These are phyloP conservation scores for Meteorus sp. DNA, from an alignment of 1,140 invertebrate genomes.

Conservation along the genomic window DNA sequence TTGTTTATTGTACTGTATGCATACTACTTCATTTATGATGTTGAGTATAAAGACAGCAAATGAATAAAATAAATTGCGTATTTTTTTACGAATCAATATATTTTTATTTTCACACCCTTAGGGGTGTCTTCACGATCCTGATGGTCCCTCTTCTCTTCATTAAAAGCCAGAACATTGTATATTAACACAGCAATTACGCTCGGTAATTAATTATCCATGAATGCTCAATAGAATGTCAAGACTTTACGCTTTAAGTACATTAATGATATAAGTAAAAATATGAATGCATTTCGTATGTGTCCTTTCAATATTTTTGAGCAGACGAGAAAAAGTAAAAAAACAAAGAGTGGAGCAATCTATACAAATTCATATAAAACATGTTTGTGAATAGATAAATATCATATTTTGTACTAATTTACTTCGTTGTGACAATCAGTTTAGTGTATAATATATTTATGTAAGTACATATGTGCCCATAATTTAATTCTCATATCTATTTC, in stretches of 20 bases:
- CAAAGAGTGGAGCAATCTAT: too few relatives aligned
- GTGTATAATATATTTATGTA: conserved; percentile 3
- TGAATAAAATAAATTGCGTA: conserved; percentile 12
- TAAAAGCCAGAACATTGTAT: not conserved
- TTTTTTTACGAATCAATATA: conserved; percentile 9
- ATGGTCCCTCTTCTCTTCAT: conserved; percentile 10
- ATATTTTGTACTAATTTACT: conserved; percentile 28
- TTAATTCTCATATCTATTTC: not conserved
- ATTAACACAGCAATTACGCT: too few relatives aligned
- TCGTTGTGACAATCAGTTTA: conserved; percentile 24
- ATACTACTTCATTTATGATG: too few relatives aligned
- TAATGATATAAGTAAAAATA: too few relatives aligned
- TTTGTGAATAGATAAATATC: conserved; percentile 9
- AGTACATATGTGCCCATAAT: conserved; percentile 19
- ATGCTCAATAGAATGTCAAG: too few relatives aligned
- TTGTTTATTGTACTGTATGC: too few relatives aligned
- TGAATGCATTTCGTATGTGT: too few relatives aligned
- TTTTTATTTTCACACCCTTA: not conserved
- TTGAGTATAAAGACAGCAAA: not conserved
- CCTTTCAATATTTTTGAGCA: too few relatives aligned
- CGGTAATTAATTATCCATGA: too few relatives aligned
- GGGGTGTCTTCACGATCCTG: not conserved
- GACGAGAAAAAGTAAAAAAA: too few relatives aligned
- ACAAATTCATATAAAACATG: too few relatives aligned
- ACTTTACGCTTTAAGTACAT: too few relatives aligned